Conservation (phyloP, 2,113 vertebrate genomes). For the Gymnogyps californianus region DNA sequence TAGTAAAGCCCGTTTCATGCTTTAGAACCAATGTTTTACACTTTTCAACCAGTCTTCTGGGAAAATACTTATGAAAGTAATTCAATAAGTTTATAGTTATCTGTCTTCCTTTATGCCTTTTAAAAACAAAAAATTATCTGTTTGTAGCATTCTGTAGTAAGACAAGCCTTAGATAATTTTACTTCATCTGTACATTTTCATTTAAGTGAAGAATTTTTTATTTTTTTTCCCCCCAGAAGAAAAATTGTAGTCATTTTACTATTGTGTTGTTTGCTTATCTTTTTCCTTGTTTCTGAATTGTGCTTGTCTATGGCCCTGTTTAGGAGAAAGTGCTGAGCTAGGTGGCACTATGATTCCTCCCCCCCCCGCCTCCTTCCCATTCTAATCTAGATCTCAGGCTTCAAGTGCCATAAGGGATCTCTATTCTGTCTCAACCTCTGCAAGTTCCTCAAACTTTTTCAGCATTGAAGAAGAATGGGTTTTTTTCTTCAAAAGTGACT, state of each 20-base stretch:
- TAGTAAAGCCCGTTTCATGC: background rate
- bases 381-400: background rate
- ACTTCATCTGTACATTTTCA: background rate
- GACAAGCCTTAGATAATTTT: background rate
- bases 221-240: accelerated
- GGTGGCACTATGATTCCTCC: too few relatives aligned
- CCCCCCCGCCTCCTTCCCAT: background rate
- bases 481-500: background rate
- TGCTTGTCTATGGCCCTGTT: background rate
- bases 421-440: background rate
- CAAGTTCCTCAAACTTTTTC: background rate
- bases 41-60: background rate
- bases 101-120: background rate
- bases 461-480: background rate
- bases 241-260: background rate
- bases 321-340: background rate
- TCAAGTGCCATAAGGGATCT: background rate
- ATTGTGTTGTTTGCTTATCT: background rate
- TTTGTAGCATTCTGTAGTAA: background rate
- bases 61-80: background rate
- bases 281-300: background rate
- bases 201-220: background rate
- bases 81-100: background rate
- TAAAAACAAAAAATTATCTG: accelerated
- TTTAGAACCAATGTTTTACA: background rate